Percentiles rank a stretch among this genome's conserved stretches.
These are phyloP conservation scores for Oasisia sp. DNA, from an alignment of 2,888 invertebrate species.

Conservation along the genomic window DNA sequence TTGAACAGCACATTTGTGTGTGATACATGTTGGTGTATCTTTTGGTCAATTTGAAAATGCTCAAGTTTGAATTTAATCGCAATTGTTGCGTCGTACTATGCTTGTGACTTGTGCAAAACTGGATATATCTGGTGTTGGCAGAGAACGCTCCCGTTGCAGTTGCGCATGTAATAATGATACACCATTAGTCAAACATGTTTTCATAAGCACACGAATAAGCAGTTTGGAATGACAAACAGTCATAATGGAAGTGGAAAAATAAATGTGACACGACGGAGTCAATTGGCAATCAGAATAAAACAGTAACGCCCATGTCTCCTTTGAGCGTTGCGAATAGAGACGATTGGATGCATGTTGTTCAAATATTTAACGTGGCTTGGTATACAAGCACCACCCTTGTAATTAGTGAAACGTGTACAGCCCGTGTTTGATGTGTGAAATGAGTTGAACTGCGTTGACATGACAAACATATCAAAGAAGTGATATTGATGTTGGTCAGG, in stretches of 20 bases:
- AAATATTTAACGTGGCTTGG: not conserved
- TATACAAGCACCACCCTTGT: not conserved
- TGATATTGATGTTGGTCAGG: not conserved
- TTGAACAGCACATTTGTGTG: not conserved
- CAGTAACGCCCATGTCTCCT: not conserved
- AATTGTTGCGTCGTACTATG: too few species aligned
- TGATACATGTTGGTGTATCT: not conserved
- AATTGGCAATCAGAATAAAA: not conserved
- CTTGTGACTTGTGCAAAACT: too few species aligned
- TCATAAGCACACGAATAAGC: too few species aligned
- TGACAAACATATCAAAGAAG: constrained; percentile 13
- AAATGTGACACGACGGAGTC: not conserved
- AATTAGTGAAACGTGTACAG: not conserved
- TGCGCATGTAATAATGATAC: too few species aligned
- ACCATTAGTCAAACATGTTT: too few species aligned
- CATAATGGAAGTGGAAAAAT: not conserved
- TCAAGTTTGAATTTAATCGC: not conserved
- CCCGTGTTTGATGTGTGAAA: not conserved
- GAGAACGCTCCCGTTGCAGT: too few species aligned
- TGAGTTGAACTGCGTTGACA: not conserved
- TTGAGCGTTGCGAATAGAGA: not conserved
- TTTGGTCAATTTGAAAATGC: not conserved
- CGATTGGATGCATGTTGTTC: not conserved
- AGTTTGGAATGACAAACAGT: too few species aligned
- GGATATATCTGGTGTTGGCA: too few species aligned